Base-by-base conservation (phyloP, 2,888 invertebrate genomes). In the Hypomecis atomaria region DNA sequence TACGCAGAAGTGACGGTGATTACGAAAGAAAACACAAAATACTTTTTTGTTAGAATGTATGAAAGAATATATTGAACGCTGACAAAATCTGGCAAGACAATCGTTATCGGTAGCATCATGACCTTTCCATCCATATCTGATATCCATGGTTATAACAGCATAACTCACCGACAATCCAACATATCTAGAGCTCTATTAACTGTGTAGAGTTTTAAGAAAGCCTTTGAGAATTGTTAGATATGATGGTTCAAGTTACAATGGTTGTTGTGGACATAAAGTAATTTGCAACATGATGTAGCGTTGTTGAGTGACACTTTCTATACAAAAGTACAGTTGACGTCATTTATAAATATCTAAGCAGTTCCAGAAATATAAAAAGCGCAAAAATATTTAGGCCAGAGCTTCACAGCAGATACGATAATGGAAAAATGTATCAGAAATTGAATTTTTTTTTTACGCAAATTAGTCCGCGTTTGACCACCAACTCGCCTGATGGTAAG, bases 271-370 rank as follows among this genome's bases (percentile, higher is more conserved):
- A 9, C 23, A 43, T 56, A 49, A 37, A 45, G 50, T 54, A 40
- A 60, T 34, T 48, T 8, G 54, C 36, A 52, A 40, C 49, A 6
- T 38, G 62, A 65, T 65, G 68, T 59, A 44, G 40, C 49, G 45
- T 42, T 49, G 62, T 45, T 23, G 48, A 67, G 67, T 64, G 11
- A 40, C 61, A 64, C 71, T 77, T 76, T 77, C 77, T 71, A 58
- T 47, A 48, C 34, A 43, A 59, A 66, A 62, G 66, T 66, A 64
- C 53, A 45, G 59, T 60, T 33, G n/a, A 23, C 37, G 43, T 9
- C 42, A 33, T 23, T 23, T 3, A 23, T 23, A 38, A 38, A 36
- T 6, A 6, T 10, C 4, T 9, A 42, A 36, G 5, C 0, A 23
- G 23, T 23, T 23, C 23, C 23, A 23, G 23, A 23, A 23, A 23